Base-by-base conservation (phyloP, 2,888 invertebrate genomes). In the Cantharis rufa region DNA sequence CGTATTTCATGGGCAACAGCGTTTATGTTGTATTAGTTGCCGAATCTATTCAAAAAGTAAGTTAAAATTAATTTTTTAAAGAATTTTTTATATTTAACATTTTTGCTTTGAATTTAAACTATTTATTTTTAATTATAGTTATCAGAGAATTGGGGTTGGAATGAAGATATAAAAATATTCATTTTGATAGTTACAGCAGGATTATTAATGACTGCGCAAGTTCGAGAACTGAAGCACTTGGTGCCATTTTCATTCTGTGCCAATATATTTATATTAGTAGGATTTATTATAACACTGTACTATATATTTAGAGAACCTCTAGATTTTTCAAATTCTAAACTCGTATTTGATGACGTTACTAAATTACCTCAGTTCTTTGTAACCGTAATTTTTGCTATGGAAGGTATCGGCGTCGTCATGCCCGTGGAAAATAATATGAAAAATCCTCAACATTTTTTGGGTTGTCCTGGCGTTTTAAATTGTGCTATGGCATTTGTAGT, bases 371-470 rank as follows among this genome's bases (percentile, higher is more conserved):
- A 97, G 70, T 99, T 97, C 89, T 96, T 99, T 86, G 92, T 98
- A 72, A 98, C 98, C 0, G 98, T 97, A 0, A 94, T 99, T 82
- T 99, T 98, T 86, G 97, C 99, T 2, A 98, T 99, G 92, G 99
- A 99, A 90, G 97, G 96, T 69, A 98, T 99, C 81, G 96, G 96
- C 64, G 94, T 94, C 70, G 95, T 98, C 13, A 93, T 98, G 91
- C 98, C 98, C 0, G 93, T 98, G 15, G 97, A 98, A 88, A 98
- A 98, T 86, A 94, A 94, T 66, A 97, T 98, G 97, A 91, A 91
- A 18, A 93, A 93, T 71, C 96, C 96, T 0, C 90, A 93, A 75
- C 93, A 94, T 80, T 95, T 95, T 85, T 91, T 97, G 32, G 93
- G 93, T 3, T 93, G 93, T 79, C 94, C 94, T 0, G 96, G 98